Evolutionary conservation across 2,797 vertebrate genomes (phyloP), one percentile per base, ranked within the genome.

Genomic region (Taenioides sp.): DNA sequence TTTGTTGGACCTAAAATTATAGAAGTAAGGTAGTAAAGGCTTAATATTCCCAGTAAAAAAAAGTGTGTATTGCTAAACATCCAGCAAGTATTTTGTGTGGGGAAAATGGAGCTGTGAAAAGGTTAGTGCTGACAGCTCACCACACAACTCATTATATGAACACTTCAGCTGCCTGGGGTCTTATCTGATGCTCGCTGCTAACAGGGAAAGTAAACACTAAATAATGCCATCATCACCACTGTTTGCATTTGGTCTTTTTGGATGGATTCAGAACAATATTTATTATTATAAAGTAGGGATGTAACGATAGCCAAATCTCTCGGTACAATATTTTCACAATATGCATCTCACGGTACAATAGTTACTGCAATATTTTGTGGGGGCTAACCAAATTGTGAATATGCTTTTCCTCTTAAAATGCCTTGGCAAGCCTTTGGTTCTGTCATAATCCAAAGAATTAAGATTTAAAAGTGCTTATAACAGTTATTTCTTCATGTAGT

Each of bases 111-210:
- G 80, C 81, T 73, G 74, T 88, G 89, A 88, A 92, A 92, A 91
- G 88, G 88, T 92, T 91, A 85, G 58, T 7, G 74, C 74, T 88
- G 89, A 87, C 84, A 91, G 79, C 74, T 85, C 74, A 61, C 78
- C 82, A 87, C 77, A 72, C 80, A 61, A 75, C 83, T 88, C 77
- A 20, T 88, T 84, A 81, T 88, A 80, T 37, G 77, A 76, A 80
- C 74, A 78, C 63, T 74, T 74, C 61, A 81, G 76, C 75, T 76
- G 78, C 80, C 80, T 66, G 61, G 69, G 74, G 14, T 47, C 73
- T 76, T 58, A 60, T 80, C 75, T 78, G 62, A 67, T 69, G 63
- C 65, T 76, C 78, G 82, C 86, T 74, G 62, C 67, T 84, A 75
- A 74, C 77, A 75, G 40, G 49, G 74, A 79, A 84, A 69, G 80